phyloP scores from a whole-genome alignment of 2,888 invertebrate species.

The Rhogogaster chlorosoma region DNA sequence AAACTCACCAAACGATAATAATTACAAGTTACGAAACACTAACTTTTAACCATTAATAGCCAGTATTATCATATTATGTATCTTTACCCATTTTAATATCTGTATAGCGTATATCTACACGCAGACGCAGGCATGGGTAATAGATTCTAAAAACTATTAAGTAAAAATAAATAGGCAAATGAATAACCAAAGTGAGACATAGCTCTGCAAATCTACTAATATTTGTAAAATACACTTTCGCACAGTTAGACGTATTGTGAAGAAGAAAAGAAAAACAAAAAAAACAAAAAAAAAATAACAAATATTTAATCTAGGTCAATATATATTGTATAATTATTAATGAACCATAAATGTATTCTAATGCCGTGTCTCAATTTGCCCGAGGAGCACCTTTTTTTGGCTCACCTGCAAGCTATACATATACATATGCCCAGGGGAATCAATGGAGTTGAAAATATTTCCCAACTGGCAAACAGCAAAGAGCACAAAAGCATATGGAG shows the following conservation, averaged over 20 bases:
- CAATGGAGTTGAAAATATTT: not conserved
- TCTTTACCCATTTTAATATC: slow-evolving; percentile 36
- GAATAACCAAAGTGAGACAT: slow-evolving; percentile 49
- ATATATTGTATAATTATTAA: slow-evolving; percentile 41
- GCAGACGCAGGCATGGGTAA: slow-evolving; percentile 27
- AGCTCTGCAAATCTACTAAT: slow-evolving; percentile 47
- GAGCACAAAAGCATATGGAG: slow-evolving; percentile 28
- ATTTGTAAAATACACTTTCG: slow-evolving; percentile 51
- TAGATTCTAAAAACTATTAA: slow-evolving; percentile 34
- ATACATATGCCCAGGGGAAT: not conserved
- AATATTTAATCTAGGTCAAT: slow-evolving; percentile 46
- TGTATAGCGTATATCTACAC: slow-evolving; percentile 4
- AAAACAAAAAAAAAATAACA: slow-evolving; percentile 48
- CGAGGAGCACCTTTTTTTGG: slow-evolving; percentile 15
- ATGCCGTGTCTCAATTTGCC: slow-evolving; percentile 55
- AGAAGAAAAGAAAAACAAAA: no score
- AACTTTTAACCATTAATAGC: slow-evolving; percentile 69
- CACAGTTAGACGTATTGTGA: slow-evolving; percentile 51
- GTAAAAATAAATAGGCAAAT: slow-evolving; percentile 48
- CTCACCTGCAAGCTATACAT: not conserved
- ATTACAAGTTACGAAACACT: slow-evolving; percentile 66
- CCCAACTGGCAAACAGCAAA: not conserved
- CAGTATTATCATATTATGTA: slow-evolving; percentile 70
- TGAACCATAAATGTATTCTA: slow-evolving; percentile 46
- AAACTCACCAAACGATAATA: slow-evolving; percentile 71